Percentiles rank a stretch among this genome's conserved stretches.
phyloP scores from a whole-genome alignment of 1,140 invertebrate genomes.

The Papilio polyxenes region DNA sequence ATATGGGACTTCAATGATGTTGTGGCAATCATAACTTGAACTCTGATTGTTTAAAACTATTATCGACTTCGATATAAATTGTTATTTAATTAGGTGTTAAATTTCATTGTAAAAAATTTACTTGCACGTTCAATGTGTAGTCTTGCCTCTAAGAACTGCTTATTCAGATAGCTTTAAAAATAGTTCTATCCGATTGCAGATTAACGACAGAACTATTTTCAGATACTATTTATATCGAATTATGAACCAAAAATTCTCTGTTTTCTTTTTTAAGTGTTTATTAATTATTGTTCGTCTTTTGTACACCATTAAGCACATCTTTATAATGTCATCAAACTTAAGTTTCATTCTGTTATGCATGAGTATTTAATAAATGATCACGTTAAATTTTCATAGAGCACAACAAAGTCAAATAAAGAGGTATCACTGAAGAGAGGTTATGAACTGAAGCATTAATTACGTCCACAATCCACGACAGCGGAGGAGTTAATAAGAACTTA shows the following conservation, averaged over 20 bases:
- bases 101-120: not conserved
- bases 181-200: too few species aligned
- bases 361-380: not conserved
- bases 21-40: slow-evolving; percentile 14
- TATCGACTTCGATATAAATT: not conserved
- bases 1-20: slow-evolving; percentile 34
- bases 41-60: not conserved
- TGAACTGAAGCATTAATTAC: slow-evolving; percentile 32
- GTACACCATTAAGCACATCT: too few species aligned
- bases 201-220: too few species aligned
- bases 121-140: too few species aligned
- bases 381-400: not conserved
- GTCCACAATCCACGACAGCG: slow-evolving; percentile 36
- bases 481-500: slow-evolving; percentile 30
- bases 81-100: not conserved
- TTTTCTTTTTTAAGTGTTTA: too few species aligned
- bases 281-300: too few species aligned
- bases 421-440: not conserved
- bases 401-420: slow-evolving; percentile 9
- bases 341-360: not conserved
- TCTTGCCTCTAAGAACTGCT: too few species aligned
- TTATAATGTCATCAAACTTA: too few species aligned
- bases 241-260: too few species aligned
- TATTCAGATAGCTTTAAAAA: too few species aligned
- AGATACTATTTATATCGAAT: too few species aligned